Percentiles rank a stretch among this genome's conserved stretches.
These are phyloP conservation scores for Meloidogyne chitwoodi DNA, from an alignment of 1,140 invertebrate species.

Conservation along the genomic window DNA sequence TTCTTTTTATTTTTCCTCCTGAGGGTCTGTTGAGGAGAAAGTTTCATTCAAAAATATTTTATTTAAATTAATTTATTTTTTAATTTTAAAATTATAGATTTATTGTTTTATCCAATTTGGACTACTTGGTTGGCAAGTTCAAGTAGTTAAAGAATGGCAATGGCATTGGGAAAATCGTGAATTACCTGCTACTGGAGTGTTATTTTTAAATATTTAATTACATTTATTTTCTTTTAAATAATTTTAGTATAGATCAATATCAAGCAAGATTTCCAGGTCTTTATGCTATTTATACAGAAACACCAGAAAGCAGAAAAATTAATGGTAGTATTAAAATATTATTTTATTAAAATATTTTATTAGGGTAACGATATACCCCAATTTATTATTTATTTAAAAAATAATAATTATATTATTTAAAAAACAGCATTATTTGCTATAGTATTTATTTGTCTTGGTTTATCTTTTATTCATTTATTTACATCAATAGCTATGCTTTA, in stretches of 20 bases:
- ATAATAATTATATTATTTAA: background rate
- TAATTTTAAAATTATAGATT: conserved; percentile 31
- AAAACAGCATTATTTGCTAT: conserved; percentile 54
- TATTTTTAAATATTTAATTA: conserved; percentile 6
- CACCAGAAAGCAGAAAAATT: conserved; percentile 52
- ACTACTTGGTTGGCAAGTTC: conserved; percentile 51
- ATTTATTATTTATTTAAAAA: conserved; percentile 6
- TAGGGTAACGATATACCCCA: no score
- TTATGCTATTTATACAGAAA: conserved; percentile 57
- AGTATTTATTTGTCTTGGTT: conserved; percentile 49
- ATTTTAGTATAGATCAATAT: conserved; percentile 46
- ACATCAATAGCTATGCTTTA: conserved; percentile 46
- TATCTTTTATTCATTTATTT: conserved; percentile 50
- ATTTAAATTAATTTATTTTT: background rate
- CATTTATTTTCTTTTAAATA: no score
- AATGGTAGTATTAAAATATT: conserved; percentile 41
- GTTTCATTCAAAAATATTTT: background rate
- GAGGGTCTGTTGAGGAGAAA: no score
- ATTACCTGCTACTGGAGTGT: conserved; percentile 47
- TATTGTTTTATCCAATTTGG: conserved; percentile 57
- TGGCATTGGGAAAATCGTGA: conserved; percentile 56
- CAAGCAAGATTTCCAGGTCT: conserved; percentile 57
- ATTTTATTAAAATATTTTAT: background rate
- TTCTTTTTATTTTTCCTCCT: no score
- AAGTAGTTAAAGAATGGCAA: conserved; percentile 46